Evolutionary conservation across 2,797 vertebrate genomes (phyloP).

Genomic region (Crenuchus spilurus): DNA sequence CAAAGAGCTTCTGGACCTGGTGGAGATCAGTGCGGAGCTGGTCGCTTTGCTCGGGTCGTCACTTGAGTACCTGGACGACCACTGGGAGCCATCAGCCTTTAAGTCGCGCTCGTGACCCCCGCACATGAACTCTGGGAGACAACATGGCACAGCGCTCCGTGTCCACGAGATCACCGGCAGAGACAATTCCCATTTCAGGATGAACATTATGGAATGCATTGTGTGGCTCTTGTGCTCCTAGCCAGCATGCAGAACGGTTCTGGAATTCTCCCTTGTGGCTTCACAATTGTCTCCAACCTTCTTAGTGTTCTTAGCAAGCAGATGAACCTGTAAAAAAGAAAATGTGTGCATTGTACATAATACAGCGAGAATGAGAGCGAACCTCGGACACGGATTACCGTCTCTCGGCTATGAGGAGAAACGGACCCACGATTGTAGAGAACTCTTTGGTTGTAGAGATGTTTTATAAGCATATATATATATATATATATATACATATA

Average conservation of each 20-base stretch:
- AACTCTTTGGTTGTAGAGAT: conserved; percentile 55
- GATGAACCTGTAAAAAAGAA: conserved; percentile 33
- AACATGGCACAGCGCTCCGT: no score
- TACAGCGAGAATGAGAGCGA: conserved; percentile 27
- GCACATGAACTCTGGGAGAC: neutral
- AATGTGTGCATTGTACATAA: conserved; percentile 65
- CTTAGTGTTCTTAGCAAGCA: conserved; percentile 6
- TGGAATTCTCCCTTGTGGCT: neutral
- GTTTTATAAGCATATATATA: conserved; percentile 65
- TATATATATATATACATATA: conserved; percentile 66
- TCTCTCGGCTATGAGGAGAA: conserved; percentile 24
- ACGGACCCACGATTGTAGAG: conserved; percentile 34
- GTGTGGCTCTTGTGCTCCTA: neutral
- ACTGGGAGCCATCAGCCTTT: conserved; percentile 59
- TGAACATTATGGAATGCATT: no score
- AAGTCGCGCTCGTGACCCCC: conserved; percentile 61
- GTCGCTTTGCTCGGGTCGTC: conserved; percentile 88
- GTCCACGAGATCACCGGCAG: neutral
- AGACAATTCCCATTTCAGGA: neutral
- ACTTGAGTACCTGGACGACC: conserved; percentile 85
- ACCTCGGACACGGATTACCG: conserved; percentile 29
- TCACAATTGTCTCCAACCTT: neutral
- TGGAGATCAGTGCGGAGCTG: conserved; percentile 89
- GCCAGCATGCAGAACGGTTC: neutral
- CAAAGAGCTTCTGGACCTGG: conserved; percentile 88